Evolutionary conservation across 2,888 invertebrate genomes (phyloP).

Genomic region (Oscheius sp.): DNA sequence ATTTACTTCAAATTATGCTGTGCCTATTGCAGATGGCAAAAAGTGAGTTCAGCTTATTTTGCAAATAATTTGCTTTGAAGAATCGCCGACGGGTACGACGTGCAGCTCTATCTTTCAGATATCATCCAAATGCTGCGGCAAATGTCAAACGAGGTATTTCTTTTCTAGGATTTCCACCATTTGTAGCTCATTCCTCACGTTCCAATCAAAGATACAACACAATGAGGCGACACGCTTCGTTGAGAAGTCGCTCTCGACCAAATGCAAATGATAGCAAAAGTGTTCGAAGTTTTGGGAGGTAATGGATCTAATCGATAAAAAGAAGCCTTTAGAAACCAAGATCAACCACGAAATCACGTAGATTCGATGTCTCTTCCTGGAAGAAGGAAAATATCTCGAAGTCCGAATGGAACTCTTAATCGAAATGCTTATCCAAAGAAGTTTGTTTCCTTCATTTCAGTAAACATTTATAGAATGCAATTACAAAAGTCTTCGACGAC

Average conservation of each 20-base stretch:
- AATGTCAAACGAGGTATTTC: conserved; percentile 62
- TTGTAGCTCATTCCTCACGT: conserved; percentile 64
- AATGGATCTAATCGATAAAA: background rate
- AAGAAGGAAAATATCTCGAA: conserved; percentile 51
- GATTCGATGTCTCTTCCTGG: conserved; percentile 68
- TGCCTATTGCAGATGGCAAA: conserved; percentile 70
- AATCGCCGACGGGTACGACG: conserved; percentile 62
- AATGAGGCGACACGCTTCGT: conserved; percentile 60
- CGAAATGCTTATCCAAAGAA: conserved; percentile 42
- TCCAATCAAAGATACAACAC: conserved; percentile 64
- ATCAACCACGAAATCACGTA: conserved; percentile 36
- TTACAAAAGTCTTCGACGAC: conserved; percentile 58
- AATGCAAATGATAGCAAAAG: conserved; percentile 58
- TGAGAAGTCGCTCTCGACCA: conserved; percentile 50
- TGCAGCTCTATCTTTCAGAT: conserved; percentile 68
- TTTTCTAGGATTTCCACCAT: background rate
- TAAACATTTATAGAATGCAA: conserved; percentile 34
- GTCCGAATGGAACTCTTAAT: conserved; percentile 55
- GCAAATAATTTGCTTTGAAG: background rate
- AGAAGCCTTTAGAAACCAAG: background rate
- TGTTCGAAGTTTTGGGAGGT: conserved; percentile 58
- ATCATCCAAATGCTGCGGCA: conserved; percentile 69
- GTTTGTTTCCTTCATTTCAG: conserved; percentile 19
- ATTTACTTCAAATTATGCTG: conserved; percentile 72
- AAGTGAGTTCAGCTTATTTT: conserved; percentile 18